These are phyloP conservation scores for Cryptocephalus moraei DNA, from an alignment of 2,888 invertebrate species.

Conservation along the genomic window DNA sequence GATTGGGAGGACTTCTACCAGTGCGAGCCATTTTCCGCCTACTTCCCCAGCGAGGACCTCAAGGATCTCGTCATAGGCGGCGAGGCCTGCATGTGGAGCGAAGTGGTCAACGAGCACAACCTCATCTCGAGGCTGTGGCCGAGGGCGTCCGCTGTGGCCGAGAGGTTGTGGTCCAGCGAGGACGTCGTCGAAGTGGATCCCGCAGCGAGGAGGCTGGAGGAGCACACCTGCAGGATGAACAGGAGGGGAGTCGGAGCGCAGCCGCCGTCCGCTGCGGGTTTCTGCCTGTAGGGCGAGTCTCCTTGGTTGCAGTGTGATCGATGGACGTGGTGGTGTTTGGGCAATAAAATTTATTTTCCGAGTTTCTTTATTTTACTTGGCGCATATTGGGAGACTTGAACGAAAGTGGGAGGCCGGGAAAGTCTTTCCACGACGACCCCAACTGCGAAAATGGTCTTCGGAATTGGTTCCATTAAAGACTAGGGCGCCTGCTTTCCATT, in stretches of 20 bases:
- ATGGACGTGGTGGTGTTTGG: too few species aligned
- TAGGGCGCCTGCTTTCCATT: too few species aligned
- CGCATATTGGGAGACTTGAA: too few species aligned
- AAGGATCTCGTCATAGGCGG: constrained; percentile 65
- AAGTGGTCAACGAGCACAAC: constrained; percentile 64
- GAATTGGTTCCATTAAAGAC: too few species aligned
- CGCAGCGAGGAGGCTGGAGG: constrained; percentile 56
- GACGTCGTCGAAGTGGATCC: constrained; percentile 19
- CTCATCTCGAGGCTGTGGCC: constrained; percentile 63
- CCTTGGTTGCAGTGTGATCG: too few species aligned
- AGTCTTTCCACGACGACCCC: too few species aligned
- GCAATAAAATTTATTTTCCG: too few species aligned
- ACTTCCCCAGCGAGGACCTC: constrained; percentile 38
- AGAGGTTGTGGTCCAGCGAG: constrained; percentile 64
- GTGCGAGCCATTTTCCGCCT: constrained; percentile 54
- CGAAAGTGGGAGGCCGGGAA: too few species aligned
- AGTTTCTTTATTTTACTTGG: too few species aligned
- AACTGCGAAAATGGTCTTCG: too few species aligned
- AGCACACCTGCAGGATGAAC: constrained; percentile 62
- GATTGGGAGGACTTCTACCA: constrained; percentile 62
- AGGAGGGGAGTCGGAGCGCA: constrained; percentile 57
- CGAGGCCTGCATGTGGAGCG: constrained; percentile 90
- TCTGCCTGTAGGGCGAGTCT: constrained; percentile 45
- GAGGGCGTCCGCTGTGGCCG: constrained; percentile 74
- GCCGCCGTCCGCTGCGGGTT: constrained; percentile 60